Base-by-base conservation (phyloP, 1,140 invertebrate genomes). In the Drosophila sechellia region DNA sequence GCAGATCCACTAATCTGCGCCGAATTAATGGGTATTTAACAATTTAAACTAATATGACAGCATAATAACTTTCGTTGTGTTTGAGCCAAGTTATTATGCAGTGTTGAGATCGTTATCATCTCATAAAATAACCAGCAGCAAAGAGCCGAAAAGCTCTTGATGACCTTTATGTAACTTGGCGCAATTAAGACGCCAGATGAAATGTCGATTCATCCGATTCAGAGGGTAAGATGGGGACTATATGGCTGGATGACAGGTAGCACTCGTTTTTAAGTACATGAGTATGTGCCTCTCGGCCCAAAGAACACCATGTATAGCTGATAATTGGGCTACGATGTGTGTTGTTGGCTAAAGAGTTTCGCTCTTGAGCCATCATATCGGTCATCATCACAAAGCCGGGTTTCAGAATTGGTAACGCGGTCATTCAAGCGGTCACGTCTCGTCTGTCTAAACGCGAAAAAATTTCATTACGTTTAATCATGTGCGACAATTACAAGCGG, bases 401-500 rank as follows among this genome's bases (percentile, higher is more conserved):
- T 37, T 35, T 12, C 15, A 2, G 55, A 57, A 45, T 58, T 49
- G 46, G 42, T 60, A 48, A 61, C 68, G 71, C 71, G 71, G 71
- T 53, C 69, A 75, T 45, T 64, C 52, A 64, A 65, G 71, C 68
- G 73, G 73, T 76, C 73, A 76, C 73, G 73, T 76, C 61, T 58
- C 46, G 58, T 61, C 69, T 65, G 63, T 65, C 75, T 84, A 66
- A 79, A 75, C 64, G 80, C 70, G 70, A 58, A 78, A 81, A 75
- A 74, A 63, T 73, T 75, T 78, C 57, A 57, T 75, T 81, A 75
- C 78, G 65, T 81, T 80, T 80, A 81, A 81, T 81, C 78, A 80
- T 81, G 77, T 81, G 78, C 77, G 65, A 81, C 78, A 81, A 81
- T 81, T 81, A 81, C 78, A 54, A 81, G 72, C 78, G 78, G 78